Percentiles rank a stretch among this genome's conserved stretches.
Conservation (phyloP, 30 jellyfish, hydroid and myxozoan genomes). For the Aurelia sp. region DNA sequence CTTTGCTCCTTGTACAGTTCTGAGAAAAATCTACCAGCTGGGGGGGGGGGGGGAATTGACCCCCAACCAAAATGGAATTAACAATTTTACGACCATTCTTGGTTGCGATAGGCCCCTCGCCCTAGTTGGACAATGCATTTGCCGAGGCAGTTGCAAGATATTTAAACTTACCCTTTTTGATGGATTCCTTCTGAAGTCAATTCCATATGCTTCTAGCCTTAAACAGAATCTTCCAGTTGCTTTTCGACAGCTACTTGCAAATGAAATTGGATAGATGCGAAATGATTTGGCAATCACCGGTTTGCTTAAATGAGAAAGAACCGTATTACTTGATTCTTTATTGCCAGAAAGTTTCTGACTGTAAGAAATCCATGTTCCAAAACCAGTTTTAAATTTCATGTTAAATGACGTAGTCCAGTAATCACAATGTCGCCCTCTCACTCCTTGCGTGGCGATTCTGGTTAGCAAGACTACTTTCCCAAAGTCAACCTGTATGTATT, state of each 20-base stretch:
- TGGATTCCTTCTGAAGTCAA: neutral
- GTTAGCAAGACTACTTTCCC: constrained; percentile 31
- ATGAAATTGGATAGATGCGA: constrained; percentile 62
- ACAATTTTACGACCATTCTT: too few relatives aligned
- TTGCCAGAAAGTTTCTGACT: neutral
- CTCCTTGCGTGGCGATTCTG: constrained; percentile 59
- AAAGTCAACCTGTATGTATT: constrained; percentile 56
- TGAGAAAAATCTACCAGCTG: too few relatives aligned
- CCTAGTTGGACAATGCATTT: neutral
- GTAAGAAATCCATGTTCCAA: constrained; percentile 25
- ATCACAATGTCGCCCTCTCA: constrained; percentile 41
- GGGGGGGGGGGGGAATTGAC: too few relatives aligned
- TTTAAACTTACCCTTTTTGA: neutral
- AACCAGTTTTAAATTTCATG: neutral
- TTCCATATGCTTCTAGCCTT: constrained; percentile 18
- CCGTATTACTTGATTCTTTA: constrained; percentile 10
- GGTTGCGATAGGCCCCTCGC: too few relatives aligned
- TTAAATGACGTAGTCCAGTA: constrained; percentile 53
- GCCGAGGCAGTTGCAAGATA: neutral
- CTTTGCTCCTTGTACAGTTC: too few relatives aligned
- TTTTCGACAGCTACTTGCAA: constrained; percentile 15
- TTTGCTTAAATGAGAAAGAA: neutral
- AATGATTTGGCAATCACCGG: constrained; percentile 34
- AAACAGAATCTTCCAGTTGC: constrained; percentile 16
- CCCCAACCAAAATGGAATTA: too few relatives aligned